phyloP scores from a whole-genome alignment of 2,888 invertebrate genomes.

The Troides helena region DNA sequence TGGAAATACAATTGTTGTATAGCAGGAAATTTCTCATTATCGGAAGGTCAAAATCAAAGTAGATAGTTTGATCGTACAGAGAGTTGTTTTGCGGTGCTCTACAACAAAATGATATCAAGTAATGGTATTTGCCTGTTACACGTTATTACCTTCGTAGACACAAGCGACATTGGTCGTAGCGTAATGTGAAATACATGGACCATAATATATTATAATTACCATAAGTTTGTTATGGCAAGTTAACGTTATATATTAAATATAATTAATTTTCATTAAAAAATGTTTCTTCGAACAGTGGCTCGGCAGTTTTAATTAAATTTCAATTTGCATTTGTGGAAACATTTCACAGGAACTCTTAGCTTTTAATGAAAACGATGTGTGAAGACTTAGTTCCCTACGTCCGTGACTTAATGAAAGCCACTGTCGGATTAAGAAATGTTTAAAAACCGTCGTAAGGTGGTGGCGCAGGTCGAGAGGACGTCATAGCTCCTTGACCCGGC shows the following conservation, averaged over 20 bases:
- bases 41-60: too few species aligned
- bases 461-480: slow-evolving; percentile 63
- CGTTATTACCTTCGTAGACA: too few species aligned
- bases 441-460: slow-evolving; percentile 63
- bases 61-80: too few species aligned
- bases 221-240: neutral
- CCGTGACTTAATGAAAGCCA: slow-evolving; percentile 65
- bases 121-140: too few species aligned
- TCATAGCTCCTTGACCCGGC: slow-evolving; percentile 69
- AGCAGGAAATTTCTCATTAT: too few species aligned
- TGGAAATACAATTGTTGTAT: too few species aligned
- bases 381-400: slow-evolving; percentile 44
- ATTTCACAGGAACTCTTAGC: slow-evolving; percentile 34
- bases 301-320: neutral
- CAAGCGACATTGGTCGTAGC: too few species aligned
- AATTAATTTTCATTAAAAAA: neutral
- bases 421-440: slow-evolving; percentile 65
- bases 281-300: neutral
- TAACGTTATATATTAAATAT: neutral
- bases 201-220: too few species aligned
- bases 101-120: too few species aligned
- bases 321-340: neutral
- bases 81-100: too few species aligned
- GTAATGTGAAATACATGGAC: too few species aligned
- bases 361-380: slow-evolving; percentile 43